phyloP scores from a whole-genome alignment of 2,888 invertebrate genomes.

The Heliothis peltigera region DNA sequence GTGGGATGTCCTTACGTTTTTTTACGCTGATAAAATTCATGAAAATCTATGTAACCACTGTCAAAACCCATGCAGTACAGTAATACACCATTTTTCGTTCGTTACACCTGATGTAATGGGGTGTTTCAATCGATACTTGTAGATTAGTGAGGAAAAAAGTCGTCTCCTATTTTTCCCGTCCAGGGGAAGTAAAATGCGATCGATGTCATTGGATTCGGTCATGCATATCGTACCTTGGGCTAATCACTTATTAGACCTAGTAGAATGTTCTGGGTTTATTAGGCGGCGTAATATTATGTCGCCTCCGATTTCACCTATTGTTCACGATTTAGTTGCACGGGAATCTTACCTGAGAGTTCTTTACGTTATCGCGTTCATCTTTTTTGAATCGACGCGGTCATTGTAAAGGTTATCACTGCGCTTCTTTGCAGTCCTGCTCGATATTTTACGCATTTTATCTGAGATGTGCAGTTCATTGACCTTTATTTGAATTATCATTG shows the following conservation, averaged over 20 bases:
- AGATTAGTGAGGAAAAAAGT: slow-evolving; percentile 66
- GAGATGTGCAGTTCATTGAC: slow-evolving; percentile 69
- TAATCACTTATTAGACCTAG: slow-evolving; percentile 65
- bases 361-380: slow-evolving; percentile 70
- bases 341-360: slow-evolving; percentile 73
- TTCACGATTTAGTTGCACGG: slow-evolving; percentile 75
- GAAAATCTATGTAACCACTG: slow-evolving; percentile 54
- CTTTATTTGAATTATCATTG: slow-evolving; percentile 72
- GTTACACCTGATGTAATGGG: slow-evolving; percentile 36
- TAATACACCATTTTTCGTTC: slow-evolving; percentile 56
- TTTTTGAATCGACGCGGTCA: slow-evolving; percentile 73
- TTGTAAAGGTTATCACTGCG: slow-evolving; percentile 74
- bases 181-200: slow-evolving; percentile 76
- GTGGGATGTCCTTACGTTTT: slow-evolving; percentile 88
- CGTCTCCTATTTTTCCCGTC: slow-evolving; percentile 69
- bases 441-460: slow-evolving; percentile 45
- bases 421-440: slow-evolving; percentile 49
- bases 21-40: slow-evolving; percentile 69
- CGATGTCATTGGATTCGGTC: slow-evolving; percentile 85
- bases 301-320: slow-evolving; percentile 84
- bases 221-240: slow-evolving; percentile 82
- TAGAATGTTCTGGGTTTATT: slow-evolving; percentile 75
- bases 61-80: slow-evolving; percentile 39
- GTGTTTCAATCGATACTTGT: slow-evolving; percentile 52
- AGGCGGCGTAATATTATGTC: slow-evolving; percentile 69